A percentile compares a stretch with the other conserved stretches of the same genome.
phyloP scores from a whole-genome alignment of 1,140 invertebrate genomes.

The Bicyclus anynana region DNA sequence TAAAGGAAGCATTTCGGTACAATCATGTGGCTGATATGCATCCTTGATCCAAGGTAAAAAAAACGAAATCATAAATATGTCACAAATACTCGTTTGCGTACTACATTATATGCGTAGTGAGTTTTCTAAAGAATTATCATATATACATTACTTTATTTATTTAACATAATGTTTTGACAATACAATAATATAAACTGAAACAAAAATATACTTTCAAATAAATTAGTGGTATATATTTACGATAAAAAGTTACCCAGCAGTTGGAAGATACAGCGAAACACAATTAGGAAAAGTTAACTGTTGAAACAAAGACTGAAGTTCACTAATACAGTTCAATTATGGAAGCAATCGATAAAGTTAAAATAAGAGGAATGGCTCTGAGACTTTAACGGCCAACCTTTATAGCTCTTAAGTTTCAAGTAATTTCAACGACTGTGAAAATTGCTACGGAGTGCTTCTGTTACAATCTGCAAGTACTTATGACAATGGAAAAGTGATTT shows the following conservation, averaged over 20 bases:
- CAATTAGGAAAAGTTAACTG: slow-evolving; percentile 3
- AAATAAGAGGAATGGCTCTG: slow-evolving; percentile 9
- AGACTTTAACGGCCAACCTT: slow-evolving; percentile 12
- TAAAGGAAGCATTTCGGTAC: too few species aligned
- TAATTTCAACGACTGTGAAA: slow-evolving; percentile 15
- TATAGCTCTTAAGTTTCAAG: slow-evolving; percentile 19
- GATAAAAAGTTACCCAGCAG: background rate
- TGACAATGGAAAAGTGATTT: slow-evolving; percentile 8
- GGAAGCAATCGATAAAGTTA: slow-evolving; percentile 13
- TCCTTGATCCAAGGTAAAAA: too few species aligned
- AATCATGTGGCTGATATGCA: too few species aligned
- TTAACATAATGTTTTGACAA: too few species aligned
- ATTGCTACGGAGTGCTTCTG: slow-evolving; percentile 5
- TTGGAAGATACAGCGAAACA: background rate
- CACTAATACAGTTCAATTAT: slow-evolving; percentile 8
- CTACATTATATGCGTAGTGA: too few species aligned
- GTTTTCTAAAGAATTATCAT: too few species aligned
- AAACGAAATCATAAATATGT: too few species aligned
- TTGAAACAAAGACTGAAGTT: slow-evolving; percentile 6
- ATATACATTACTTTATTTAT: too few species aligned
- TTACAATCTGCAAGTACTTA: slow-evolving; percentile 7
- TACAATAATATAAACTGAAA: background rate
- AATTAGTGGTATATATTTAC: background rate
- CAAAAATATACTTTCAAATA: background rate
- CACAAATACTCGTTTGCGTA: too few species aligned